Evolutionary conservation across 1,140 invertebrate genomes (phyloP).

Genomic region (Anastrepha ludens): DNA sequence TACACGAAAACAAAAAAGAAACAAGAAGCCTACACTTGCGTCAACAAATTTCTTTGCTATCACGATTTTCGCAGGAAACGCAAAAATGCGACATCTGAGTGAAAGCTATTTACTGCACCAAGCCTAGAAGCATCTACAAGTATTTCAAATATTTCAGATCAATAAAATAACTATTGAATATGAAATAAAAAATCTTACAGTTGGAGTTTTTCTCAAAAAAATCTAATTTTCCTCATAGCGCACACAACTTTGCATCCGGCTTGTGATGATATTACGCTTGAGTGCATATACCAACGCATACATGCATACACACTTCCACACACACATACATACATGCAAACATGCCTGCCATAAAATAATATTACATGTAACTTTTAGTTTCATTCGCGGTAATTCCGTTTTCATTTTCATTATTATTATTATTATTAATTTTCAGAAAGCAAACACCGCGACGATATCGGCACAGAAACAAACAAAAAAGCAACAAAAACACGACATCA

Average conservation of each 20-base stretch:
- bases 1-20: too few relatives aligned
- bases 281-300: neutral
- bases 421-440: slow-evolving; percentile 48
- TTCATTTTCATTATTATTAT: slow-evolving; percentile 38
- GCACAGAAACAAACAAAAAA: neutral
- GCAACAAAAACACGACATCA: neutral
- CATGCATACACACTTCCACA: neutral
- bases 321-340: too few relatives aligned
- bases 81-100: too few relatives aligned
- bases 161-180: too few relatives aligned
- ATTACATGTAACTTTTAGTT: slow-evolving; percentile 38
- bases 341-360: neutral
- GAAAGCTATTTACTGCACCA: too few relatives aligned
- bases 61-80: too few relatives aligned
- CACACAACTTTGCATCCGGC: neutral
- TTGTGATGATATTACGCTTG: neutral
- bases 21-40: too few relatives aligned
- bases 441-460: neutral
- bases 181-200: too few relatives aligned
- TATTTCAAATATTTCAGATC: too few relatives aligned
- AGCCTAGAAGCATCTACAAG: too few relatives aligned
- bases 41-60: too few relatives aligned
- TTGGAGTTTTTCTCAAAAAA: neutral
- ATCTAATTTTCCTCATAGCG: neutral
- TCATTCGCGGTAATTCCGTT: slow-evolving; percentile 14